Evolutionary conservation across 2,113 vertebrate species (phyloP), one percentile per base, ranked within the genome.

Genomic region (Callospermophilus lateralis): DNA sequence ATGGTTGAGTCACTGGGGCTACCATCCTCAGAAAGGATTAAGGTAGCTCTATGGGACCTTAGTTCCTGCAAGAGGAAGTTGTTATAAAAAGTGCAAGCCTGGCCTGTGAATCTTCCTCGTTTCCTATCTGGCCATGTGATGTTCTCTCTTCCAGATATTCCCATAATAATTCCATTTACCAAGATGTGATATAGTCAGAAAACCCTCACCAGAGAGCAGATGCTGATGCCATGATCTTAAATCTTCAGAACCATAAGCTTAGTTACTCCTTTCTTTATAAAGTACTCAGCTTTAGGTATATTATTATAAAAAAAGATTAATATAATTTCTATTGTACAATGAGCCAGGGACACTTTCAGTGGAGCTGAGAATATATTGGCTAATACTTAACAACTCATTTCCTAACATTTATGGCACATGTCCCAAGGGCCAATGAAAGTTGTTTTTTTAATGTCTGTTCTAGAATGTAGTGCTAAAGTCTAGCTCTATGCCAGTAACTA

Each of bases 321-420:
- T 19, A 39, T 34, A 34, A 53, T 65, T 37, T 81, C 94, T 83
- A 24, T 32, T 48, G 22, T 90, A 55, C 6, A 58, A 85, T 28
- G 39, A 95, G 16, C 45, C 73, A 88, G 70, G 87, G 39, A 96
- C 32, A 58, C 34, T 94, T 94, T 89, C 55, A 76, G 45, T 34
- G 39, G 26, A 37, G 39, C 8, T 32, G 19, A 93, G 37, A 11
- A 37, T 26, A 8, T 4, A 15, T 6, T 70, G 65, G 76, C 37
- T 30, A 77, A 39, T 11, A 12, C 34, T 77, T 34, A 86, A 83
- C 48, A 42, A 42, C 15, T 74, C 45, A 78, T 3, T 85, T 89
- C 55, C 37, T 79, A 53, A 76, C 53, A 30, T 77, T 61, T 53
- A 58, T 32, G 17, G 68, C 42, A 48, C 39, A 86, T 74, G 65